Percentiles rank a stretch among this genome's conserved stretches.
phyloP scores from a whole-genome alignment of 1,140 invertebrate genomes.

The Heterodera carotae region DNA sequence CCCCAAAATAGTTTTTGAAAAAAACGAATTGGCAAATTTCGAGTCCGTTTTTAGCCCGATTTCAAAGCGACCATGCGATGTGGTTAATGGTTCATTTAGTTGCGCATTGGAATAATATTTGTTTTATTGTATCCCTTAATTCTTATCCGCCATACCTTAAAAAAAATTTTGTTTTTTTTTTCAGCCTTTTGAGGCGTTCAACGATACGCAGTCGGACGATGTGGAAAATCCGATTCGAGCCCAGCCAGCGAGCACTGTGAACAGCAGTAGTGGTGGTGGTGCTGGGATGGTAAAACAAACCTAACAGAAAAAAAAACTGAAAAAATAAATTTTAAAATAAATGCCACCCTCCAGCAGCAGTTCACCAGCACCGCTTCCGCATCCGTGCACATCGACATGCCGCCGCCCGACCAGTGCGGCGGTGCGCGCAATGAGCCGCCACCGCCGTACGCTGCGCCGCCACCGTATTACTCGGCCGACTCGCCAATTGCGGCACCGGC shows the following conservation, averaged over 20 bases:
- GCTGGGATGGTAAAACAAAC: not conserved
- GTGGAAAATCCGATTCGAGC: conserved; percentile 21
- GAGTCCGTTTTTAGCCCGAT: too few relatives aligned
- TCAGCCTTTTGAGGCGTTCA: not conserved
- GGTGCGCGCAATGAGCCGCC: not conserved
- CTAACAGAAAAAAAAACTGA: too few relatives aligned
- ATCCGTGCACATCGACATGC: not conserved
- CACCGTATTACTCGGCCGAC: not conserved
- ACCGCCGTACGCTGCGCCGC: not conserved
- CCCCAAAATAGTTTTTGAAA: too few relatives aligned
- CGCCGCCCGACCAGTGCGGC: too few relatives aligned
- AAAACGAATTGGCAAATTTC: too few relatives aligned
- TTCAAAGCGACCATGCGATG: too few relatives aligned
- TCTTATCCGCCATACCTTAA: too few relatives aligned
- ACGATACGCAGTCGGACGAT: not conserved
- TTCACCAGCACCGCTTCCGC: not conserved
- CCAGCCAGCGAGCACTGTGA: not conserved
- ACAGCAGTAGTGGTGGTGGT: too few relatives aligned
- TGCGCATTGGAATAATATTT: too few relatives aligned
- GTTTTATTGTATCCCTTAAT: too few relatives aligned
- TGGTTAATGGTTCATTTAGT: too few relatives aligned
- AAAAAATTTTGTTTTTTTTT: not conserved
- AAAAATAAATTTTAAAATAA: too few relatives aligned
- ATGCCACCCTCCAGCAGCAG: not conserved
- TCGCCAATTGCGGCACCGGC: conserved; percentile 1